Percentiles rank a stretch among this genome's conserved stretches.
phyloP scores from a whole-genome alignment of 2,113 vertebrate species.

The Pteropus alecto region DNA sequence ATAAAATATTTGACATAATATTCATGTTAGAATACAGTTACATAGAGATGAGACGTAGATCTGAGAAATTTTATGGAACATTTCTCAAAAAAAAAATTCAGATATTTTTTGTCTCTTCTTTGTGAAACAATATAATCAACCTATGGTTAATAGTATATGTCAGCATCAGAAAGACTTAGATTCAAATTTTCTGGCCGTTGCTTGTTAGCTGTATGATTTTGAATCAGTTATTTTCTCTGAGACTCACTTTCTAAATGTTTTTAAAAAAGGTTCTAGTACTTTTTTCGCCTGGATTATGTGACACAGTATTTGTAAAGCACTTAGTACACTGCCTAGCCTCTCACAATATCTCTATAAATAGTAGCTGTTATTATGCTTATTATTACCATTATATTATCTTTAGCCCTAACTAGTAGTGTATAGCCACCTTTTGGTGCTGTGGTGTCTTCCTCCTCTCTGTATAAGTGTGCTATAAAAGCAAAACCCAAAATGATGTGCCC shows the following conservation, averaged over 20 bases:
- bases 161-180: background rate
- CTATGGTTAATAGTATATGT: background rate
- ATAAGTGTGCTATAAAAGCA: background rate
- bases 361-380: background rate
- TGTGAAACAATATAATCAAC: background rate
- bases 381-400: background rate
- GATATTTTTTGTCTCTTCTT: background rate
- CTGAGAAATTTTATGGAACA: background rate
- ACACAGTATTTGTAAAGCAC: background rate
- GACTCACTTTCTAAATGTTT: background rate
- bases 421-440: background rate
- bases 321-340: background rate
- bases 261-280: background rate
- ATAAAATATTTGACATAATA: slow-evolving; percentile 51
- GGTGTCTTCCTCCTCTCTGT: background rate
- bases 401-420: background rate
- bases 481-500: background rate
- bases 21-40: slow-evolving; percentile 7
- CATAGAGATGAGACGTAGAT: background rate
- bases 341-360: background rate
- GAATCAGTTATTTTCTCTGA: background rate
- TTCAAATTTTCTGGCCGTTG: background rate
- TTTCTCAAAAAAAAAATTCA: background rate
- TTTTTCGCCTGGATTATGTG: background rate
- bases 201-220: background rate